Evolutionary conservation across 1,140 invertebrate genomes (phyloP).

Genomic region (Pararge aegeria): DNA sequence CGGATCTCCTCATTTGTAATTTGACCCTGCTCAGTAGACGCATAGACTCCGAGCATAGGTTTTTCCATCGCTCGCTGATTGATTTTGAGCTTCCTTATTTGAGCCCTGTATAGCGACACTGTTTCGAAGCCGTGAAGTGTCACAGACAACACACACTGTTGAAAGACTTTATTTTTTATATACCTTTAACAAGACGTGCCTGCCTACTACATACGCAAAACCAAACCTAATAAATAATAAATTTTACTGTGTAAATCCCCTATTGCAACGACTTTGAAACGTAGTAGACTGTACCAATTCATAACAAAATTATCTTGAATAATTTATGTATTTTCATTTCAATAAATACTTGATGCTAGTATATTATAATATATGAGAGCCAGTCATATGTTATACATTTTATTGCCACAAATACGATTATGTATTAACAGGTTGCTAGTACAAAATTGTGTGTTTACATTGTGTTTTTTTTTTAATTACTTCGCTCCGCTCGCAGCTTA

Average conservation of each 20-base stretch:
- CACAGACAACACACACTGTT: too few relatives aligned
- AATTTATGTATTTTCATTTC: slow-evolving; percentile 21
- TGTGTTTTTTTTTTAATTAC: too few relatives aligned
- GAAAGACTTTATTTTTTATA: background rate
- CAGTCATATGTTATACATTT: slow-evolving; percentile 20
- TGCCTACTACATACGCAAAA: background rate
- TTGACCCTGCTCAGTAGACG: too few relatives aligned
- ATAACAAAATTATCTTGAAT: slow-evolving; percentile 8
- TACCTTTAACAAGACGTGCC: too few relatives aligned
- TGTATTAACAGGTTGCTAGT: background rate
- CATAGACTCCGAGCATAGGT: too few relatives aligned
- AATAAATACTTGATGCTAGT: slow-evolving; percentile 16
- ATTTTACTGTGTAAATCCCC: background rate
- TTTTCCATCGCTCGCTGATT: too few relatives aligned
- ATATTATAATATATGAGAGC: slow-evolving; percentile 10
- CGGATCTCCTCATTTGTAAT: too few relatives aligned
- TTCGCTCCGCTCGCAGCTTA: too few relatives aligned
- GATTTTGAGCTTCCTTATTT: too few relatives aligned
- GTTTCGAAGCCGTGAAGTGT: too few relatives aligned
- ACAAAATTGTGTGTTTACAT: too few relatives aligned
- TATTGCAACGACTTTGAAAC: slow-evolving; percentile 7
- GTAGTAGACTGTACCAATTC: background rate
- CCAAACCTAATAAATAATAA: background rate
- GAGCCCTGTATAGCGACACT: too few relatives aligned
- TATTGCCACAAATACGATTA: slow-evolving; percentile 4